Evolutionary conservation across 1,140 invertebrate genomes (phyloP).

Genomic region (Cydia fagiglandana): DNA sequence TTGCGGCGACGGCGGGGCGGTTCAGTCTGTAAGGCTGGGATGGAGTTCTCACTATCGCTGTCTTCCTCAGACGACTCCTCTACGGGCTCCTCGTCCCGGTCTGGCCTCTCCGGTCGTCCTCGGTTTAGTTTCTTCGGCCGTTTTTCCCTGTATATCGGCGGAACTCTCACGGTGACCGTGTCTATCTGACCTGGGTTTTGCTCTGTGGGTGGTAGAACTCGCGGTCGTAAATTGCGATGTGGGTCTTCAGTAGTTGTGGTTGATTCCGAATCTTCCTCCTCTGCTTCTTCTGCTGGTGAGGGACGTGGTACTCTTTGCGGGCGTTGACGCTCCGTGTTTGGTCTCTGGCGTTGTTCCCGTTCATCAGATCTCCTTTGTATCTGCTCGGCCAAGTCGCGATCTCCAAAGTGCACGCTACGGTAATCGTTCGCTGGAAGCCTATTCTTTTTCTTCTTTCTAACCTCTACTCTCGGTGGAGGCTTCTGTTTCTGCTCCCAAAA

Average conservation of each 20-base stretch:
- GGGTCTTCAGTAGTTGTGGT: constrained; percentile 76
- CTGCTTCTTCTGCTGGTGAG: constrained; percentile 38
- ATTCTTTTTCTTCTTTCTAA: constrained; percentile 36
- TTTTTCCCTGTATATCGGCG: constrained; percentile 73
- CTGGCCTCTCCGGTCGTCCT: constrained; percentile 48
- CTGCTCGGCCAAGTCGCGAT: constrained; percentile 56
- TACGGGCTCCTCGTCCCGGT: constrained; percentile 51
- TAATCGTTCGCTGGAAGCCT: constrained; percentile 54
- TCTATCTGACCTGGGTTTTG: constrained; percentile 76
- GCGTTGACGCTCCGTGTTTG: constrained; percentile 16
- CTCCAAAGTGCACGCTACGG: constrained; percentile 68
- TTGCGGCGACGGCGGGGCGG: constrained; percentile 59
- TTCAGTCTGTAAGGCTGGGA: constrained; percentile 44
- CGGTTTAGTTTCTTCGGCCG: constrained; percentile 69
- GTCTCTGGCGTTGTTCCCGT: constrained; percentile 48
- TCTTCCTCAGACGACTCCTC: constrained; percentile 48
- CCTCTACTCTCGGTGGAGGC: constrained; percentile 39
- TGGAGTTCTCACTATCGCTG: constrained; percentile 53
- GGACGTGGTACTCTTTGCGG: constrained; percentile 52
- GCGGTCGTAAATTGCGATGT: constrained; percentile 59
- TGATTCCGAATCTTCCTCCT: constrained; percentile 59
- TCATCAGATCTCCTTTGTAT: constrained; percentile 39
- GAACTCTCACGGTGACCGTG: constrained; percentile 74
- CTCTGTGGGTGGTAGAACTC: constrained; percentile 73
- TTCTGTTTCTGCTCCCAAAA: constrained; percentile 66